phyloP scores from a whole-genome alignment of 2,888 invertebrate genomes.

The Pyrrhosoma nymphula region DNA sequence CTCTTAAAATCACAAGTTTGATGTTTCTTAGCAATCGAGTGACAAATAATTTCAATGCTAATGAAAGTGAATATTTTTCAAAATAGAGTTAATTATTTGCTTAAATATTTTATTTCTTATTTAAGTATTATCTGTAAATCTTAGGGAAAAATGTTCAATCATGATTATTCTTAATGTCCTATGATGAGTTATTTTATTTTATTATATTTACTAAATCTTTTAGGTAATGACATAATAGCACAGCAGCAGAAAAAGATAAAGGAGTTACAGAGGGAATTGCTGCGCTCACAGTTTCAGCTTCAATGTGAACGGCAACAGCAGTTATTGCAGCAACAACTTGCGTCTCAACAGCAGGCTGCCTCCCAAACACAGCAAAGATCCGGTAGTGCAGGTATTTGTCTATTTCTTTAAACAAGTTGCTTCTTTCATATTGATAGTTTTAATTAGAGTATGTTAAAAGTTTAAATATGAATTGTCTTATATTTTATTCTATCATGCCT shows the following conservation, averaged over 20 bases:
- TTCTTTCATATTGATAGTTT: no score
- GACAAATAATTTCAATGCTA: no score
- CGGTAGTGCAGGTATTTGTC: slow-evolving; percentile 15
- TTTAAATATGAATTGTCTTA: no score
- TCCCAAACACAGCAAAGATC: slow-evolving; percentile 54
- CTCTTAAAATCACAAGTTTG: no score
- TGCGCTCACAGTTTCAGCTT: slow-evolving; percentile 88
- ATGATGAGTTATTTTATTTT: no score
- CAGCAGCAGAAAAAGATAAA: slow-evolving; percentile 94
- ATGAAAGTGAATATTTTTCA: no score
- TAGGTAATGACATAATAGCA: slow-evolving; percentile 87
- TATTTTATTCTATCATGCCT: background rate
- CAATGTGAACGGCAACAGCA: slow-evolving; percentile 81
- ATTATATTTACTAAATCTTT: background rate
- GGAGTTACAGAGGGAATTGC: slow-evolving; percentile 90
- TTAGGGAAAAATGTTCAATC: background rate
- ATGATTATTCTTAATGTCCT: background rate
- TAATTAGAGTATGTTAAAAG: no score
- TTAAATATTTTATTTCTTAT: no score
- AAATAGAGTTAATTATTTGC: no score
- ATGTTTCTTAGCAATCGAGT: no score
- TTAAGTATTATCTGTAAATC: background rate
- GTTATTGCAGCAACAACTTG: slow-evolving; percentile 75
- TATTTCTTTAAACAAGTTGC: background rate
- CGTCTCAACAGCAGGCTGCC: slow-evolving; percentile 74